Base-by-base conservation (phyloP, 1,140 invertebrate species). In the Aphaenogaster rudis region DNA sequence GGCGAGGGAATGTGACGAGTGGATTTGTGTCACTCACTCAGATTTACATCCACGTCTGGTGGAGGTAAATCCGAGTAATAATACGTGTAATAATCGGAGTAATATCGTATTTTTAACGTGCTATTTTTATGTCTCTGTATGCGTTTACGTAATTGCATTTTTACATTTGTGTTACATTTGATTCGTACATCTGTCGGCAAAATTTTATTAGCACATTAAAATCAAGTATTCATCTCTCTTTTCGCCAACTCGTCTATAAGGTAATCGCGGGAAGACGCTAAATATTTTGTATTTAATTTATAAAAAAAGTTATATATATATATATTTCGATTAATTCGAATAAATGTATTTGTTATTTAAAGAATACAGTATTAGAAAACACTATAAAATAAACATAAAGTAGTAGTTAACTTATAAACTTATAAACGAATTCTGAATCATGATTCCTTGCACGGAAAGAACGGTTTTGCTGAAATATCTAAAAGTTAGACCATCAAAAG, bases 1-100 rank as follows among this genome's bases (percentile, higher is more conserved):
- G 78, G 21, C 28, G 48, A 36, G 50, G 1, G 50, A 69, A 54
- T 69, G 64, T 39, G 78, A 80, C 48, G 78, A 81, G 36, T 57
- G 64, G 50, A 81, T 71, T 69, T 54, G 36, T 42, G 63, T 69
- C 78, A 71, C 63, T 69, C 45, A 28, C 48, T 42, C 15, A 48
- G 36, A 71, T 81, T 81, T 71, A 13, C 13, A 13, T 45, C 21
- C 36, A n/a, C 5, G 33, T 52, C 7, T 45, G 4, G 17, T n/a
- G 17, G 57, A 63, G n/a, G 15, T 45, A 33, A 63, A 78, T 48
- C 42, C 2, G 21, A 61, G 8, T 28, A 45, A 77, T 13, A 42
- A 76, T 36, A 36, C 28, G 13, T 39, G 33, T 67, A 6, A 45
- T 45, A 21, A 67, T 45, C 39, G 6, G 64, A 45, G 39, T 67